These are phyloP conservation scores for Synanthedon formicaeformis DNA, from an alignment of 2,888 invertebrate genomes.

Conservation along the genomic window DNA sequence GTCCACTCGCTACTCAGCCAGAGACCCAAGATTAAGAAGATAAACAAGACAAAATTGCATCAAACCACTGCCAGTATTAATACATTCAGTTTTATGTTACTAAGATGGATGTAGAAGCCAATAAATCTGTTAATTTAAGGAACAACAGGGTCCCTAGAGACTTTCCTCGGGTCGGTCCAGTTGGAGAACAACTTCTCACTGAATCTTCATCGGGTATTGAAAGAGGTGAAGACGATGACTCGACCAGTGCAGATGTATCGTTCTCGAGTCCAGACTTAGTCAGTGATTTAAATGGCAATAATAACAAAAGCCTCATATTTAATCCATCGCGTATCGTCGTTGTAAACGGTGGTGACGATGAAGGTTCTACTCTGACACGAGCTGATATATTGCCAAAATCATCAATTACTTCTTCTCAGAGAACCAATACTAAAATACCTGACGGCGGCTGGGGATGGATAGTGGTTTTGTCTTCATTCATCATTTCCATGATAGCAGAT, in stretches of 20 bases:
- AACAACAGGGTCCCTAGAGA: conserved; percentile 40
- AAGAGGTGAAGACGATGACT: conserved; percentile 48
- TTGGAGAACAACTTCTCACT: conserved; percentile 50
- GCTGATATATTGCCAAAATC: conserved; percentile 11
- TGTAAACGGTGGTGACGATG: conserved; percentile 21
- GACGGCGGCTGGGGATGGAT: conserved; percentile 93
- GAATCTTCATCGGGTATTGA: conserved; percentile 65
- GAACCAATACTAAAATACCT: conserved; percentile 71
- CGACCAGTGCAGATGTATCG: conserved; percentile 38
- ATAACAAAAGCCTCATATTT: conserved; percentile 13
- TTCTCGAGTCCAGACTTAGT: conserved; percentile 38
- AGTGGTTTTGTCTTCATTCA: conserved; percentile 85
- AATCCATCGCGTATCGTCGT: conserved; percentile 10
- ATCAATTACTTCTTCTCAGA: conserved; percentile 18
- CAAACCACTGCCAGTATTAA: conserved; percentile 46
- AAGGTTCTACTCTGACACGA: conserved; percentile 16
- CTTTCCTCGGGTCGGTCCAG: conserved; percentile 20
- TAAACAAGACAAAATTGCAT: conserved; percentile 37
- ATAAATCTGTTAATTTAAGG: conserved; percentile 27
- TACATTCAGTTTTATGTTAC: conserved; percentile 29
- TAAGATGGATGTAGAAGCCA: conserved; percentile 39
- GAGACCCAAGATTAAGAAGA: conserved; percentile 72
- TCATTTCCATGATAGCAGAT: conserved; percentile 91
- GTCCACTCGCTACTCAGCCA: conserved; percentile 61
- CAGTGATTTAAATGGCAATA: conserved; percentile 35